Evolutionary conservation across 2,113 vertebrate species (phyloP), one percentile per base, ranked within the genome.

Genomic region (Electrona antarctica): DNA sequence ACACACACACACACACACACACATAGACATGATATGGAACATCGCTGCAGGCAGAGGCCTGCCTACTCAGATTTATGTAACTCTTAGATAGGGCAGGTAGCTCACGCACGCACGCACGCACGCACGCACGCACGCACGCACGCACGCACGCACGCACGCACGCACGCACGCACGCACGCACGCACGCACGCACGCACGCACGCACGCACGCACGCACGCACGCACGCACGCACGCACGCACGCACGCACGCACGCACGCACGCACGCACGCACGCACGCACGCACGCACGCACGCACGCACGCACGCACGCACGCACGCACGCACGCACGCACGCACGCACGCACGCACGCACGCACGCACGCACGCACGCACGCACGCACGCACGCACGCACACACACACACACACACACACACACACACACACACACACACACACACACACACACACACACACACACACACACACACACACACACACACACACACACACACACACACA

Each of bases 31-130:
- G 78, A 83, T 86, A 79, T 82, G 78, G 78, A 83, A 66, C 64
- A 78, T 33, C 2, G 71, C 88, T 85, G 73, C 77, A 82, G 82
- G 87, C 79, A 68, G 68, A 73, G 79, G 63, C 59, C 87, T 81
- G 85, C 90, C 88, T 79, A 89, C 87, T 88, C 85, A 87, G 45
- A 83, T 90, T 88, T 89, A 88, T 89, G 79, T 86, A 88, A 90
- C 82, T 29, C 14, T 81, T 78, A 60, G 46, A 77, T 73, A 78
- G 71, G 50, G 73, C 86, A 88, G 86, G 87, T 89, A 85, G 77
- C 69, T 79, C 73, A 69, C 47, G 50, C 63, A 73, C 59, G 69
- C 14, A 78, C 33, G 51, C 61, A 64, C 67, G 60, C 74, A 21
- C 49, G 52, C 63, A n/a, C 51, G 61, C 9, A 71, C 51, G 48